phyloP scores from a whole-genome alignment of 2,797 vertebrate species.

The Micromesistius poutassou region DNA sequence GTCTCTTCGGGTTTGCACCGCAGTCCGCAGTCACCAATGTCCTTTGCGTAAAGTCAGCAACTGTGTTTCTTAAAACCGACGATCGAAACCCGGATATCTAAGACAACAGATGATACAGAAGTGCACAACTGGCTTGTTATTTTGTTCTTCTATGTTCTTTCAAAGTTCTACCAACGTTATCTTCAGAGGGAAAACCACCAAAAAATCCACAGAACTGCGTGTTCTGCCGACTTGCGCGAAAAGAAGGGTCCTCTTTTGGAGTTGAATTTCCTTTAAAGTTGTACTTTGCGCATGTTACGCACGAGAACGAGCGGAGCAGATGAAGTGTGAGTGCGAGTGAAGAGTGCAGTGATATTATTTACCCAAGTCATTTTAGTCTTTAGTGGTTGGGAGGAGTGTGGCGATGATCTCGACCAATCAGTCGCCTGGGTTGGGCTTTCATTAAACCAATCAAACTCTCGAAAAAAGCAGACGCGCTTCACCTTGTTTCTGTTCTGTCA shows the following conservation, averaged over 20 bases:
- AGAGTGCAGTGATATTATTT: slow-evolving; percentile 75
- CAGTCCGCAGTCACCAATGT: slow-evolving; percentile 14
- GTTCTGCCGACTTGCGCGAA: slow-evolving; percentile 2
- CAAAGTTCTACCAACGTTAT: slow-evolving; percentile 46
- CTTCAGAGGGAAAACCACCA: slow-evolving; percentile 15
- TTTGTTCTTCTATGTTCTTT: slow-evolving; percentile 38
- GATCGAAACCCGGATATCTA: slow-evolving; percentile 19
- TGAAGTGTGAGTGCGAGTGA: slow-evolving; percentile 47
- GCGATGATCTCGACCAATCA: slow-evolving; percentile 69
- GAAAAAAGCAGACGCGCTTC: slow-evolving; percentile 42
- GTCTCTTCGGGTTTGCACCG: slow-evolving; percentile 34
- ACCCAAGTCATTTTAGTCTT: slow-evolving; percentile 75
- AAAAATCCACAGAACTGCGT: slow-evolving; percentile 13
- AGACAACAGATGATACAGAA: slow-evolving; percentile 15
- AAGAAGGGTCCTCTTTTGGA: slow-evolving; percentile 22
- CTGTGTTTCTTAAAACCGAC: slow-evolving; percentile 18
- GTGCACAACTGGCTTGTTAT: slow-evolving; percentile 19
- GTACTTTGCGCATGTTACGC: slow-evolving; percentile 49
- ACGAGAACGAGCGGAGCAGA: slow-evolving; percentile 50
- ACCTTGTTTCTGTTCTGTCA: slow-evolving; percentile 37
- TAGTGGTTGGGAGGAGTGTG: slow-evolving; percentile 67
- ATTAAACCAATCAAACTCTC: slow-evolving; percentile 62
- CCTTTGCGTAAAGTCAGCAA: slow-evolving; percentile 24
- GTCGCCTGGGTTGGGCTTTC: slow-evolving; percentile 69
- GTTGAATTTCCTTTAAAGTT: slow-evolving; percentile 50